A percentile compares a stretch with the other conserved stretches of the same genome.
These are phyloP conservation scores for Ganaspis sp. DNA, from an alignment of 1,140 invertebrate species.

Conservation along the genomic window DNA sequence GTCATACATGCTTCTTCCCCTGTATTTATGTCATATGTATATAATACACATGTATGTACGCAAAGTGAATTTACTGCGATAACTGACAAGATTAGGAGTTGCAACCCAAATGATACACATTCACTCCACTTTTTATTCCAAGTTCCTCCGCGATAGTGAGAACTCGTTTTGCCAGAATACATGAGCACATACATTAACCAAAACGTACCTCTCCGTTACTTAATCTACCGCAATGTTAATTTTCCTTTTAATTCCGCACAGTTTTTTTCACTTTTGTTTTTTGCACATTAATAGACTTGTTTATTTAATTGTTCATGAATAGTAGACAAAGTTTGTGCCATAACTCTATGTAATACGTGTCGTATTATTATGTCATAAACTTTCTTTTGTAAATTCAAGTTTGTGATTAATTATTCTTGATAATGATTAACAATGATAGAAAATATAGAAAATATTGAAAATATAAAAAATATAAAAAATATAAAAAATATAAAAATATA, in stretches of 20 bases:
- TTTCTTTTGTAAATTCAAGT: too few relatives aligned
- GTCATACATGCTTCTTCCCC: background rate
- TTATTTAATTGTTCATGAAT: too few relatives aligned
- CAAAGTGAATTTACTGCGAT: background rate
- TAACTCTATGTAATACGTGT: too few relatives aligned
- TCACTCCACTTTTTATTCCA: constrained; percentile 11
- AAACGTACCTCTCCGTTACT: background rate
- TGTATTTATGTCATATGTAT: background rate
- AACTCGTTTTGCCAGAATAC: constrained; percentile 50
- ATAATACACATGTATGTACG: background rate
- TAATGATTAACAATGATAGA: too few relatives aligned
- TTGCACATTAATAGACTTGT: too few relatives aligned
- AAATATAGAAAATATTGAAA: too few relatives aligned
- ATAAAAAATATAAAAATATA: too few relatives aligned
- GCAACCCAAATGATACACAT: constrained; percentile 22
- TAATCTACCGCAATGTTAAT: background rate
- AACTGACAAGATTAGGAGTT: constrained; percentile 1
- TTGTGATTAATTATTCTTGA: too few relatives aligned
- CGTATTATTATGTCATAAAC: too few relatives aligned
- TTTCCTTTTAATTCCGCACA: background rate
- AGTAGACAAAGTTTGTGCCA: too few relatives aligned
- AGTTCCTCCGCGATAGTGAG: constrained; percentile 36
- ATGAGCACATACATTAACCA: background rate
- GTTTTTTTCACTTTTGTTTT: background rate
- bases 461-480: too few relatives aligned